Conservation (phyloP, 2,888 invertebrate genomes). For the Protophormia terraenovae region DNA sequence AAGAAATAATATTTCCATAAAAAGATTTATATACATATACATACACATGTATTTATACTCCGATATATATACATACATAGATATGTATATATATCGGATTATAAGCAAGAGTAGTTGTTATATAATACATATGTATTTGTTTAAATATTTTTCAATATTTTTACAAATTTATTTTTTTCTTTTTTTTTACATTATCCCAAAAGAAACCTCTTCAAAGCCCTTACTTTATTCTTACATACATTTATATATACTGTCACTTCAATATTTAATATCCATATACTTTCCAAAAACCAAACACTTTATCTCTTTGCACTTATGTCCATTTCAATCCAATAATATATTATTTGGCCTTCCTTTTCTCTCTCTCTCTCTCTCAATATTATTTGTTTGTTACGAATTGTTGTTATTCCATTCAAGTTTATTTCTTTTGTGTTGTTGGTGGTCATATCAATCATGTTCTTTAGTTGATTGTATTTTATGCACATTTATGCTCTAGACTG, state of each 20-base stretch:
- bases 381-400: not conserved
- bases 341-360: not conserved
- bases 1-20: conserved; percentile 20
- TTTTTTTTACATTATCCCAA: not conserved
- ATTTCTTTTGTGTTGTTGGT: conserved; percentile 1
- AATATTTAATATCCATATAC: not conserved
- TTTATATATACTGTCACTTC: not conserved
- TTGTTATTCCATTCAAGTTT: not conserved
- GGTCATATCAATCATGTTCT: conserved; percentile 12
- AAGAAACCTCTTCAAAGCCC: not conserved
- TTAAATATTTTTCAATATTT: not conserved
- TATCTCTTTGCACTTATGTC: not conserved
- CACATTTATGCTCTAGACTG: not conserved
- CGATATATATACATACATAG: no score
- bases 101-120: no score
- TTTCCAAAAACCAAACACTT: not conserved
- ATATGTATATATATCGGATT: no score
- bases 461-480: not conserved
- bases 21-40: not conserved
- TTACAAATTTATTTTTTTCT: not conserved
- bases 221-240: not conserved
- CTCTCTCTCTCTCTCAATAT: not conserved
- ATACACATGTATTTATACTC: not conserved
- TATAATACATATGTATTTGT: not conserved
- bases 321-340: not conserved